Evolutionary conservation across 1,140 invertebrate genomes (phyloP), one percentile per base, ranked within the genome.

Genomic region (Trachelipus rathkii): DNA sequence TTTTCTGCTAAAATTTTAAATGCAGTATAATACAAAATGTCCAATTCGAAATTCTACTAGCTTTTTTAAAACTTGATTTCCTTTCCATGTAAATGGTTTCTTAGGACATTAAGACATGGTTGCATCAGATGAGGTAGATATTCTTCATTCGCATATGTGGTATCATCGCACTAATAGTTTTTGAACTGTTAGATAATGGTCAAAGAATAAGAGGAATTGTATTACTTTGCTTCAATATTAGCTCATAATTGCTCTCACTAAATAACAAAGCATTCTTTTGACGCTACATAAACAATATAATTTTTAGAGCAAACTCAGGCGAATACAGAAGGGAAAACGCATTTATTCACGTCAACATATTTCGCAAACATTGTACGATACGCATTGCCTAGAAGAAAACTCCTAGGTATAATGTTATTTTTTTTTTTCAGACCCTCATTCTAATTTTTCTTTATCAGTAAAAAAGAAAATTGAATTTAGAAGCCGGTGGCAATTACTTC

Each of bases 191-290:
- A 19, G 74, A 76, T 53, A 72, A 78, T 71, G 79, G 78, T 6
- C 45, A 71, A 23, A 89, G 87, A 80, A 87, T 93, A 0, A 88
- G 92, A 67, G 92, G 90, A 10, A 83, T 23, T 95, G 3, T 95
- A 92, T 83, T 91, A 92, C 0, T 88, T 87, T 50, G 87, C 92
- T 0, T 89, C 90, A 0, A 87, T 94, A 71, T 86, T 94, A 80
- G 91, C 91, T 0, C 93, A 95, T 83, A 90, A 89, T 79, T 95
- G 93, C 83, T 88, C 92, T 0, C 91, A 5, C 93, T 0, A 95
- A 95, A 1, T 13, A 82, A 93, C 92, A 33, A 89, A 89, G 13
- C 92, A 94, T 80, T 89, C 89, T 23, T 82, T 84, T 45, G 83
- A 81, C 2, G 76, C 72, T 9, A 83, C 11, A 80, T 75, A 81